phyloP scores from a whole-genome alignment of 2,888 invertebrate species.

The Idaea straminata region DNA sequence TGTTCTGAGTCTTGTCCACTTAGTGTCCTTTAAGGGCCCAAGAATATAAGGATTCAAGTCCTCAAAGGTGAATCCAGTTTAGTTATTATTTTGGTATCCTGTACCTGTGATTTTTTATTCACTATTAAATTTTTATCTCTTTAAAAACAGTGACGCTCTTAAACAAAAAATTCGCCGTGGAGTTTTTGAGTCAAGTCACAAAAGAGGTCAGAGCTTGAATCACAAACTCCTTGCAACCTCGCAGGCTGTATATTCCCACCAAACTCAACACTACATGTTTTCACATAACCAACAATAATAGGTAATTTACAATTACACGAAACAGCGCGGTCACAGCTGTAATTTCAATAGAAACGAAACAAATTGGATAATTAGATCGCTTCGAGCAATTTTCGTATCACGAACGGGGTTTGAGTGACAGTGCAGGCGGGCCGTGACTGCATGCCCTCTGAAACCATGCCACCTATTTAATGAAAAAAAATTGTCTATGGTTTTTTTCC shows the following conservation, averaged over 20 bases:
- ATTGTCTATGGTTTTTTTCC: not conserved
- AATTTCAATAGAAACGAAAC: conserved; percentile 60
- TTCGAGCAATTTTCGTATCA: conserved; percentile 60
- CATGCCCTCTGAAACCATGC: conserved; percentile 12
- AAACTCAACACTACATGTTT: conserved; percentile 1
- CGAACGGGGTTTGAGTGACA: conserved; percentile 43
- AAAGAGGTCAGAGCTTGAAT: not conserved
- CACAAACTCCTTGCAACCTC: not conserved
- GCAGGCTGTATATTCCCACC: conserved; percentile 11
- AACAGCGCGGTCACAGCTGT: conserved; percentile 35
- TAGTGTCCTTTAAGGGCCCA: too few relatives aligned
- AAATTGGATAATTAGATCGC: conserved; percentile 67
- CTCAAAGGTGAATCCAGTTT: too few relatives aligned
- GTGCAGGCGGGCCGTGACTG: conserved; percentile 13
- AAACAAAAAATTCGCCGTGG: too few relatives aligned
- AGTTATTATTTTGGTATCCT: too few relatives aligned
- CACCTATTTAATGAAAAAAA: conserved; percentile 3
- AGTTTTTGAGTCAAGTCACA: not conserved
- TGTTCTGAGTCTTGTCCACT: too few relatives aligned
- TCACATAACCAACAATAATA: conserved; percentile 22
- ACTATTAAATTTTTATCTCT: too few relatives aligned
- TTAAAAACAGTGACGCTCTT: too few relatives aligned
- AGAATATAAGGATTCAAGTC: too few relatives aligned
- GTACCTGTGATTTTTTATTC: too few relatives aligned
- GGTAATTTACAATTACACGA: conserved; percentile 36